Evolutionary conservation across 2,113 vertebrate species (phyloP).

Genomic region (Calypte anna): DNA sequence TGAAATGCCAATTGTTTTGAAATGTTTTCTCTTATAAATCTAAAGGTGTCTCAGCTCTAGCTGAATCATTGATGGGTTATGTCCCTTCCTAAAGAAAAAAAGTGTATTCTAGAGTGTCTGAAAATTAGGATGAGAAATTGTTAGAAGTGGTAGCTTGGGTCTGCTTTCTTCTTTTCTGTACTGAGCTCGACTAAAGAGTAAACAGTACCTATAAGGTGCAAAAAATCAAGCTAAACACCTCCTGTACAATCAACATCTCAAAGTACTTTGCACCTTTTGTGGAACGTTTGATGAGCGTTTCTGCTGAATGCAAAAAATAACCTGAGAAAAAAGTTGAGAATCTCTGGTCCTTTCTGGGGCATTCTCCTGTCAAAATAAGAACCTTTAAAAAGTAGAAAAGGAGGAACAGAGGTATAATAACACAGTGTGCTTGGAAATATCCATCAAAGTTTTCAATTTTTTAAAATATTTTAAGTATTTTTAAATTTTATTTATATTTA

Average conservation of each 20-base stretch:
- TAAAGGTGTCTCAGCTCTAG: conserved; percentile 6
- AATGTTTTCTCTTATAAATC: conserved; percentile 33
- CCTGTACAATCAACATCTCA: not conserved
- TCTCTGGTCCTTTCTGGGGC: not conserved
- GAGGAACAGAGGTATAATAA: not conserved
- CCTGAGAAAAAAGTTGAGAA: not conserved
- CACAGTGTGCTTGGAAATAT: not conserved
- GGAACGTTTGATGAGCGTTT: not conserved
- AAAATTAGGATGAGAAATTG: not conserved
- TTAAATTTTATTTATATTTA: not conserved
- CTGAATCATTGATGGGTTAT: conserved; percentile 11
- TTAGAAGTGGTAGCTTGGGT: not conserved
- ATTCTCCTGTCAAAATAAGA: not conserved
- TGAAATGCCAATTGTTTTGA: conserved; percentile 45
- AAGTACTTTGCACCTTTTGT: not conserved
- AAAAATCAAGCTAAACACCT: not conserved
- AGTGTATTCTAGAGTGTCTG: not conserved
- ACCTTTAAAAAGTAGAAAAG: not conserved
- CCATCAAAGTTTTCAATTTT: not conserved
- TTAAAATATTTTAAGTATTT: not conserved
- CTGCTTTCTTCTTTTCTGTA: not conserved
- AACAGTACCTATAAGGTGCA: not conserved
- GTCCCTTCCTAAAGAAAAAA: not conserved
- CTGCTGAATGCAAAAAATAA: not conserved
- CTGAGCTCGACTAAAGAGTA: not conserved